phyloP scores from a whole-genome alignment of 2,113 vertebrate species.

The Brevimyrus niger region DNA sequence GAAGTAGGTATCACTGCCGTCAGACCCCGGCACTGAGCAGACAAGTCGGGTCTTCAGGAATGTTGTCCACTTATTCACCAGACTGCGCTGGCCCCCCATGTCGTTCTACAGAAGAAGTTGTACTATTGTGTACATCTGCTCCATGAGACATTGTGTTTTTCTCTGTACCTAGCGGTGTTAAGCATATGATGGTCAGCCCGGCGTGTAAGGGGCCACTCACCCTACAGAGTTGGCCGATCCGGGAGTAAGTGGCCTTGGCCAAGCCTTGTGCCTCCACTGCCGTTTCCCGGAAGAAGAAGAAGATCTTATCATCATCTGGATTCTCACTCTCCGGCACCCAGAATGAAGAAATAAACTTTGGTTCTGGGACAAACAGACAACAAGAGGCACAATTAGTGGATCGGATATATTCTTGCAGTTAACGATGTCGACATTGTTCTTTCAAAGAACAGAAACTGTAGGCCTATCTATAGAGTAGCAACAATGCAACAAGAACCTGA shows the following conservation, averaged over 20 bases:
- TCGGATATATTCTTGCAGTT: background rate
- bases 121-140: background rate
- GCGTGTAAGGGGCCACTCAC: conserved; percentile 50
- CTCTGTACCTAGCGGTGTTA: background rate
- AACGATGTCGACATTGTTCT: background rate
- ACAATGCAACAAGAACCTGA: background rate
- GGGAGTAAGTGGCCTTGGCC: conserved; percentile 78
- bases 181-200: background rate
- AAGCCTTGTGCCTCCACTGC: conserved; percentile 83
- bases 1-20: conserved; percentile 84
- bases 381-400: background rate
- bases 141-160: background rate
- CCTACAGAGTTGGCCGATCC: conserved; percentile 89
- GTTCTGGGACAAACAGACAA: conserved; percentile 62
- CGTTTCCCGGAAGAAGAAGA: conserved; percentile 93
- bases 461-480: background rate
- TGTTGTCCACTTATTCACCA: conserved; percentile 97
- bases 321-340: conserved; percentile 96
- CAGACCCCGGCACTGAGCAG: conserved; percentile 75
- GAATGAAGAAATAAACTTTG: conserved; percentile 89
- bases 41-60: conserved; percentile 91
- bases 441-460: background rate
- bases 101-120: conserved; percentile 72
- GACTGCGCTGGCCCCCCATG: conserved; percentile 84
- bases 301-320: conserved; percentile 90